Evolutionary conservation across 2,888 invertebrate genomes (phyloP).

Genomic region (Lochmaea capreae): DNA sequence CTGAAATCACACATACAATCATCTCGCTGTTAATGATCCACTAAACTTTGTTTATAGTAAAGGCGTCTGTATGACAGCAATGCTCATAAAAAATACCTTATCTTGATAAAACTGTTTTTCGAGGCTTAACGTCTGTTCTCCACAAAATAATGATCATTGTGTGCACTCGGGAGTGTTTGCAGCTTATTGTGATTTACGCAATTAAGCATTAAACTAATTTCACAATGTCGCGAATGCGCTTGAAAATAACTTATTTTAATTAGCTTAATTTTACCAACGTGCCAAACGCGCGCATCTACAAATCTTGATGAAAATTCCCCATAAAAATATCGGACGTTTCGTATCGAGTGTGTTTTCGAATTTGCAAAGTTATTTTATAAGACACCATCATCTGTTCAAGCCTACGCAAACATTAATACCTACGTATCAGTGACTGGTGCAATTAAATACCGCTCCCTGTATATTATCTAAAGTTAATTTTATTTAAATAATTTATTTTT

Average conservation of each 20-base stretch:
- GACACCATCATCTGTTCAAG: not conserved
- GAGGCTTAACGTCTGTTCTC: constrained; percentile 23
- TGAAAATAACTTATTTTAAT: constrained; percentile 43
- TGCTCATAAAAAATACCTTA: constrained; percentile 23
- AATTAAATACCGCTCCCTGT: too few species aligned
- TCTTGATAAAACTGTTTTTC: constrained; percentile 32
- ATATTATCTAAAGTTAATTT: too few species aligned
- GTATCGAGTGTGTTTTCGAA: constrained; percentile 5
- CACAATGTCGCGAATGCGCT: constrained; percentile 44
- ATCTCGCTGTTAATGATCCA: not conserved
- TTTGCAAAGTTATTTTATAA: not conserved
- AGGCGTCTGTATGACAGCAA: not conserved
- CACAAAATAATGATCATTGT: constrained; percentile 42
- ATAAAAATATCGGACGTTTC: constrained; percentile 15
- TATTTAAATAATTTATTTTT: too few species aligned
- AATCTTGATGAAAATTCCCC: constrained; percentile 35
- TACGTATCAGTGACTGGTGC: too few species aligned
- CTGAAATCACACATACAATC: not conserved
- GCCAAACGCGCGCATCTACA: constrained; percentile 38
- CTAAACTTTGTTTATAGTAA: not conserved
- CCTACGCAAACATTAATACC: too few species aligned
- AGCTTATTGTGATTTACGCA: constrained; percentile 46
- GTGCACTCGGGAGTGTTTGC: constrained; percentile 28
- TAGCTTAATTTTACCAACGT: constrained; percentile 41
- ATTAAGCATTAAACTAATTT: constrained; percentile 45